A percentile compares a stretch with the other conserved stretches of the same genome.
These are phyloP conservation scores for Sarcophilus harrisii DNA, from an alignment of 2,797 vertebrate species.

Conservation along the genomic window DNA sequence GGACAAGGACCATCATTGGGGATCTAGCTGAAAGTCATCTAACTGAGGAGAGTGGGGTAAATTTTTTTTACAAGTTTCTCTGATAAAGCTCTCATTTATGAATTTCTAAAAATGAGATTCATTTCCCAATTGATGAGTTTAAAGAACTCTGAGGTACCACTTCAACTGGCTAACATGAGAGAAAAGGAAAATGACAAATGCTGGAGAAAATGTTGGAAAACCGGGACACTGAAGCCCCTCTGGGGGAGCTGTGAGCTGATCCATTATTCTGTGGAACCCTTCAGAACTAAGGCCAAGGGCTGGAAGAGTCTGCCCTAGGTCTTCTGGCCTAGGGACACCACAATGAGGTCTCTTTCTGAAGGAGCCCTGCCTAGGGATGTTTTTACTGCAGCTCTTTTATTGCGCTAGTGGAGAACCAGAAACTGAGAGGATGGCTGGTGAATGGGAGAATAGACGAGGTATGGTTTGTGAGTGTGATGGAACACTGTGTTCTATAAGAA, in stretches of 20 bases:
- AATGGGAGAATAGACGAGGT: background rate
- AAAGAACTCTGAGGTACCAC: background rate
- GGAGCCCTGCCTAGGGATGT: background rate
- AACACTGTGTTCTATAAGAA: background rate
- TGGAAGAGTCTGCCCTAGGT: background rate
- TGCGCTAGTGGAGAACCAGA: background rate
- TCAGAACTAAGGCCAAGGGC: background rate
- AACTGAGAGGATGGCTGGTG: background rate
- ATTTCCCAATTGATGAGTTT: background rate
- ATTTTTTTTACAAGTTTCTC: background rate
- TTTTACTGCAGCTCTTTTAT: background rate
- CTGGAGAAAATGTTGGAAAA: background rate
- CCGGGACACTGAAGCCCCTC: background rate
- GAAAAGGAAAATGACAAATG: background rate
- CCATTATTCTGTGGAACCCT: background rate
- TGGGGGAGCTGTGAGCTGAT: background rate
- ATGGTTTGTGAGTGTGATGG: background rate
- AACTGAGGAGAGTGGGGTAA: background rate
- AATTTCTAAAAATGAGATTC: background rate
- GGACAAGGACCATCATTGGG: background rate
- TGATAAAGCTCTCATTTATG: background rate
- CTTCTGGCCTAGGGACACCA: background rate
- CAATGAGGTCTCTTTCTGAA: background rate
- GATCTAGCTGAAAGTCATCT: constrained; percentile 6
- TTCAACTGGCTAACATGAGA: background rate